Conservation (phyloP, 2,113 vertebrate species). For the Cyprinodon brontotheroides region DNA sequence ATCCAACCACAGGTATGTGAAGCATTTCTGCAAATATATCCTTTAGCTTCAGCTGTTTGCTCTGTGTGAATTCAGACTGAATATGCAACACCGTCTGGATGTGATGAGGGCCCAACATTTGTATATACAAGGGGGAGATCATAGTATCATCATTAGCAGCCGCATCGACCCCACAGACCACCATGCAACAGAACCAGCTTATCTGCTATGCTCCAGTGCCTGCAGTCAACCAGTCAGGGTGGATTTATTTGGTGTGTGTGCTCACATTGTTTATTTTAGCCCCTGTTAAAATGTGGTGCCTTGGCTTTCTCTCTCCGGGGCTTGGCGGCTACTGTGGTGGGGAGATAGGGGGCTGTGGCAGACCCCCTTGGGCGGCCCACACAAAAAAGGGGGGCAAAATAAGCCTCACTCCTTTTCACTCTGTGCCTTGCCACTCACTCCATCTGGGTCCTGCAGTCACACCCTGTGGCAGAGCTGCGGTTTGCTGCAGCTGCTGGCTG, state of each 20-base stretch:
- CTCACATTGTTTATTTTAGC: slow-evolving; percentile 75
- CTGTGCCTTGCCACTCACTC: slow-evolving; percentile 53
- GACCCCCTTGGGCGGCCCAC: slow-evolving; percentile 70
- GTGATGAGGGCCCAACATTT: slow-evolving; percentile 11
- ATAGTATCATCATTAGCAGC: slow-evolving; percentile 41
- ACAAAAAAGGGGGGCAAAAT: slow-evolving; percentile 34
- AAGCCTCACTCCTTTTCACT: slow-evolving; percentile 33
- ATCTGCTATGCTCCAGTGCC: slow-evolving; percentile 55
- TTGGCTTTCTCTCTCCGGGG: slow-evolving; percentile 68
- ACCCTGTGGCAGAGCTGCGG: slow-evolving; percentile 73
- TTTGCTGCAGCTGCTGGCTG: slow-evolving; percentile 64
- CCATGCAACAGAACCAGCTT: slow-evolving; percentile 49
- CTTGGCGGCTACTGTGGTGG: slow-evolving; percentile 72
- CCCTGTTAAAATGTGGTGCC: slow-evolving; percentile 74
- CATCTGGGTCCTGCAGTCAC: slow-evolving; percentile 61
- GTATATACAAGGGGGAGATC: slow-evolving; percentile 13
- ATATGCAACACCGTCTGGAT: not conserved
- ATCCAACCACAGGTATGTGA: not conserved
- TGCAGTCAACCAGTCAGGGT: slow-evolving; percentile 68
- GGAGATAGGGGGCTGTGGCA: slow-evolving; percentile 69
- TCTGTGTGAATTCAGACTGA: not conserved
- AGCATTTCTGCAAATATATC: not conserved
- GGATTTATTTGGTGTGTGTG: slow-evolving; percentile 59
- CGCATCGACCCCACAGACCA: slow-evolving; percentile 47
- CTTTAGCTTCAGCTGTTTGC: not conserved